A percentile compares a stretch with the other conserved stretches of the same genome.
phyloP scores from a whole-genome alignment of 1,140 invertebrate species.

The Magallana angulata region DNA sequence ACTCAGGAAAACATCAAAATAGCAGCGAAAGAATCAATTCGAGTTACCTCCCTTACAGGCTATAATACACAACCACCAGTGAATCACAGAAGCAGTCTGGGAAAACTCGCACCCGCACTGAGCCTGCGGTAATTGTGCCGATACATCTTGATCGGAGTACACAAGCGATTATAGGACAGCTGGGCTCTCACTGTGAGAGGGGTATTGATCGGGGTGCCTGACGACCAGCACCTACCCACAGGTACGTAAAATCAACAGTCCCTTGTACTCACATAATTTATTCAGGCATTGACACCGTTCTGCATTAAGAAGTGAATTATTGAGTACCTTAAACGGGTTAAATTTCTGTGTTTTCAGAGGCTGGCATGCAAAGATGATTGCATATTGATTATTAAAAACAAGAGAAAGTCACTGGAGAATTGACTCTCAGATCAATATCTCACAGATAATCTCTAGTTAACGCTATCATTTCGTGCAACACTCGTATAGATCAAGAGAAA shows the following conservation, averaged over 20 bases:
- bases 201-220: neutral
- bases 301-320: conserved; percentile 8
- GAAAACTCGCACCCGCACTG: neutral
- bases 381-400: conserved; percentile 26
- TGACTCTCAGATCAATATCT: neutral
- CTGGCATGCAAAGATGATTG: conserved; percentile 7
- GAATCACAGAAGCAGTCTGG: conserved; percentile 7
- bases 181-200: neutral
- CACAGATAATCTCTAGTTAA: conserved; percentile 6
- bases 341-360: conserved; percentile 25
- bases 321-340: conserved; percentile 33
- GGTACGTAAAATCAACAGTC: conserved; percentile 5
- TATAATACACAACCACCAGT: neutral
- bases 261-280: neutral
- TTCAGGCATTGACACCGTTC: conserved; percentile 17
- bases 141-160: conserved; percentile 8
- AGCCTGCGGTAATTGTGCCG: neutral
- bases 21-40: neutral
- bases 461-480: neutral
- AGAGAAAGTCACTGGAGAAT: conserved; percentile 5
- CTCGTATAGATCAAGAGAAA: neutral
- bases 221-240: neutral
- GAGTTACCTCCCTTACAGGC: conserved; percentile 4
- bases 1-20: neutral
- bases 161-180: neutral